Evolutionary conservation across 2,113 vertebrate genomes (phyloP), one percentile per base, ranked within the genome.

Genomic region (Aleadryas rufinucha): DNA sequence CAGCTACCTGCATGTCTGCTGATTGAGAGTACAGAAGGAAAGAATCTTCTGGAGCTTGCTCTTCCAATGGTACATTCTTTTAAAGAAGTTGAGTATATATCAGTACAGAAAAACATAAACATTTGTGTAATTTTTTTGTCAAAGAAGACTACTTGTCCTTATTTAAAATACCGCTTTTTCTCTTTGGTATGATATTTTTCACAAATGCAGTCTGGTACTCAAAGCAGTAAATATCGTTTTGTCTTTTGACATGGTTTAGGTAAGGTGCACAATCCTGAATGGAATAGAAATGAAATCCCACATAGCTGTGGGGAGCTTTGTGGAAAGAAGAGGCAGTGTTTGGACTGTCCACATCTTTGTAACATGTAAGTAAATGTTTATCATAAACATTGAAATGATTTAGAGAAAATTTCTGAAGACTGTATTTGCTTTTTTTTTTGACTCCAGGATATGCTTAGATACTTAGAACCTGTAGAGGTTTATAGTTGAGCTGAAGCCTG

Each of bases 271-370:
- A 99, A 99, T 97, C 99, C 99, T 11, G 99, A 99, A 97, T 99
- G 99, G 99, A 99, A 99, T 93, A 99, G 98, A 97, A 99, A 98
- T 94, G 99, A 99, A 98, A 99, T 99, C 95, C 99, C 99, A 44
- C 99, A 99, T 97, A 99, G 99, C 97, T 99, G 99, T 97, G 99
- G 99, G 57, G 99, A 99, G 47, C 98, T 99, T 95, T 99, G 99
- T 98, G 99, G 99, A 88, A 99, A 98, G 98, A 99, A 98, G 97
- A 98, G 99, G 79, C 98, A 98, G 60, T 98, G 98, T 88, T 97
- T 97, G 84, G 99, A 99, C 96, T 99, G 99, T 95, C 99, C 98
- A 66, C 99, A 99, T 96, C 98, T 98, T 83, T 99, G 99, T 98
- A 99, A 99, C 95, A 99, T 99, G 99, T 99, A 98, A 99, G 99